phyloP scores from a whole-genome alignment of 2,797 vertebrate genomes.

The Schizopygopsis pylzovi region DNA sequence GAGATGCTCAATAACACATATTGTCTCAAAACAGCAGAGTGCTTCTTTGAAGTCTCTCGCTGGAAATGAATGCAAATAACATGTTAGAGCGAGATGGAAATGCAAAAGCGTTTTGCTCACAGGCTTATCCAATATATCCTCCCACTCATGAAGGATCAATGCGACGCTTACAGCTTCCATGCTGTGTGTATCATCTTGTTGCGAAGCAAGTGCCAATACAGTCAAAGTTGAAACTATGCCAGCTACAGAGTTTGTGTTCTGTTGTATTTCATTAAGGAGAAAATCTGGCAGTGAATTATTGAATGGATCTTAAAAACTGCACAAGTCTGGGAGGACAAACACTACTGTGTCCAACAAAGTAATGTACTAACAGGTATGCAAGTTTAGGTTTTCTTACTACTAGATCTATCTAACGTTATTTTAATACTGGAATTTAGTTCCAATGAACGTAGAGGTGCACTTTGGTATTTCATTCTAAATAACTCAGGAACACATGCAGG shows the following conservation, averaged over 20 bases:
- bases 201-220: constrained; percentile 36
- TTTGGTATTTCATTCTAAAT: constrained; percentile 16
- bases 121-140: constrained; percentile 44
- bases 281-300: constrained; percentile 20
- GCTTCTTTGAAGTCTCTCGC: constrained; percentile 4
- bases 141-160: constrained; percentile 47
- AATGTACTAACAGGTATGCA: background rate
- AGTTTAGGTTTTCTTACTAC: background rate
- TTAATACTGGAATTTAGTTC: background rate
- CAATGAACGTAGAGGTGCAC: background rate
- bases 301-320: constrained; percentile 23
- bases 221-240: constrained; percentile 3
- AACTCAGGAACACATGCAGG: constrained; percentile 1
- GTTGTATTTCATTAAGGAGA: constrained; percentile 28
- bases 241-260: background rate
- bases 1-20: constrained; percentile 20
- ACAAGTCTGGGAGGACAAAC: constrained; percentile 6
- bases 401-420: background rate
- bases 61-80: constrained; percentile 46
- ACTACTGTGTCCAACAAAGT: background rate
- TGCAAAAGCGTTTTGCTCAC: constrained; percentile 32
- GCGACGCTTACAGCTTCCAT: constrained; percentile 30
- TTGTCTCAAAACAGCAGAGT: constrained; percentile 30
- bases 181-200: background rate
- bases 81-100: constrained; percentile 43